These are phyloP conservation scores for Canis aureus DNA, from an alignment of 2,113 vertebrate species.

Conservation along the genomic window DNA sequence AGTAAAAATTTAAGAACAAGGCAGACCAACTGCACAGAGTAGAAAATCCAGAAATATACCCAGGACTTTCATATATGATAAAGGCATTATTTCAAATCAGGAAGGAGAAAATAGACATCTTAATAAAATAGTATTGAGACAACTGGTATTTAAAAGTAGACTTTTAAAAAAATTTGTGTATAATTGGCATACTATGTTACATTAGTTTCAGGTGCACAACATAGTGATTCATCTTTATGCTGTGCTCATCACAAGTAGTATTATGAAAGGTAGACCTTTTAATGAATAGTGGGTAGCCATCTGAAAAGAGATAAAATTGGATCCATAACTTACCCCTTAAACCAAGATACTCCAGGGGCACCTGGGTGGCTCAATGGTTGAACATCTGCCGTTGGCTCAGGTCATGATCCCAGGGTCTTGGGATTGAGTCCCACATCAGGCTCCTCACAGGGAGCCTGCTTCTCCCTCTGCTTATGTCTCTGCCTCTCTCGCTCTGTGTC, in stretches of 20 bases:
- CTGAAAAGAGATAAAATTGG: not conserved
- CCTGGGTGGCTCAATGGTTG: no score
- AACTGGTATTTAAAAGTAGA: not conserved
- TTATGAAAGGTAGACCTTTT: not conserved
- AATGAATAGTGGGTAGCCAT: not conserved
- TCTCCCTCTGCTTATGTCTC: no score
- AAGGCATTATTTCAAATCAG: not conserved
- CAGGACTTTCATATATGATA: not conserved
- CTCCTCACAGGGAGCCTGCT: no score
- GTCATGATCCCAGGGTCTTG: no score
- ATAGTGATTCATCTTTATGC: not conserved
- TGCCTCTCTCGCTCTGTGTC: no score
- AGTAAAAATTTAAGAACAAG: slow-evolving; percentile 1
- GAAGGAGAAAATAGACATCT: not conserved
- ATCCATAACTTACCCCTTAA: not conserved
- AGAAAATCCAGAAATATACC: not conserved
- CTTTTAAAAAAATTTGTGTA: not conserved
- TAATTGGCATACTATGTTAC: not conserved
- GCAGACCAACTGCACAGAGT: not conserved
- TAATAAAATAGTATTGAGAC: not conserved
- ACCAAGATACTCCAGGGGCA: not conserved
- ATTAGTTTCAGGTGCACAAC: not conserved
- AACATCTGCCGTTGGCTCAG: no score
- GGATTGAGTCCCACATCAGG: no score
- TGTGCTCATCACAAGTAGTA: not conserved